Evolutionary conservation across 1,140 invertebrate genomes (phyloP).

Genomic region (Brachionus plicatilis): DNA sequence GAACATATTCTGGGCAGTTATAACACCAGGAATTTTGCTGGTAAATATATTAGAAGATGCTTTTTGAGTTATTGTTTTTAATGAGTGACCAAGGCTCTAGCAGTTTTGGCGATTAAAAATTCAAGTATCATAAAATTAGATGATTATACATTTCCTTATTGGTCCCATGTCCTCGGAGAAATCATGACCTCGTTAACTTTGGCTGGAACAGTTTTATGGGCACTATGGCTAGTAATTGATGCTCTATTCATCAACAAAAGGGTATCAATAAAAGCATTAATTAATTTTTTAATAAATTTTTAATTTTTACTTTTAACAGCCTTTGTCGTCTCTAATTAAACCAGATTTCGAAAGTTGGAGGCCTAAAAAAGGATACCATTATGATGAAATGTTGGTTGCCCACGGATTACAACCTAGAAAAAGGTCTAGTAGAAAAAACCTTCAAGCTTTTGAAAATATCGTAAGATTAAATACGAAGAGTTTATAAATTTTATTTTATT

Average conservation of each 20-base stretch:
- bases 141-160: slow-evolving; percentile 17
- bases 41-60: neutral
- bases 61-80: neutral
- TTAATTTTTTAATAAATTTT: neutral
- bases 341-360: slow-evolving; percentile 16
- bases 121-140: neutral
- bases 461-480: neutral
- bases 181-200: neutral
- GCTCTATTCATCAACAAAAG: slow-evolving; percentile 6
- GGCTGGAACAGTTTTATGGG: slow-evolving; percentile 15
- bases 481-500: neutral
- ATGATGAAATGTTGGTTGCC: neutral
- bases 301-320: neutral
- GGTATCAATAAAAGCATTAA: neutral
- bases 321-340: neutral
- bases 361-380: slow-evolving; percentile 11
- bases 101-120: neutral
- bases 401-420: neutral
- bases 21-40: slow-evolving; percentile 27
- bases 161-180: slow-evolving; percentile 16
- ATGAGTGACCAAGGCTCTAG: neutral
- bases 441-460: neutral
- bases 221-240: neutral
- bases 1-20: slow-evolving; percentile 10
- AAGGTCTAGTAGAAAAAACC: neutral